phyloP scores from a whole-genome alignment of 2,797 vertebrate species.

The Thaleichthys pacificus region DNA sequence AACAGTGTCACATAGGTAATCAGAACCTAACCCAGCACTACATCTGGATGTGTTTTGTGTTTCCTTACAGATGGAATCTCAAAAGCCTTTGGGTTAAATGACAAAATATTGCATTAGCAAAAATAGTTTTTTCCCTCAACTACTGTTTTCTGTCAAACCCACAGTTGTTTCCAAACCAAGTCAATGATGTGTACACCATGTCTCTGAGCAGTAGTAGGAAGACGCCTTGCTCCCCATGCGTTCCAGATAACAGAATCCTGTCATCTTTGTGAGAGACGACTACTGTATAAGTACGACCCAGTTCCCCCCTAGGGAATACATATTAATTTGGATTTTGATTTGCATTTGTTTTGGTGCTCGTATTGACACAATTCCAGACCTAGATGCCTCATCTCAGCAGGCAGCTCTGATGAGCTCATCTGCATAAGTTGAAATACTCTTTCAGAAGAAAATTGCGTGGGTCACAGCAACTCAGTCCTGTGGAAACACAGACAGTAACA shows the following conservation, averaged over 20 bases:
- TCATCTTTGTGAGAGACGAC: constrained; percentile 74
- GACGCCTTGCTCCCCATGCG: constrained; percentile 62
- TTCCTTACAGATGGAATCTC: background rate
- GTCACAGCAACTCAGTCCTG: constrained; percentile 74
- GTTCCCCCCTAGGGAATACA: constrained; percentile 75
- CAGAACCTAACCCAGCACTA: constrained; percentile 6
- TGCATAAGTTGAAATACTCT: constrained; percentile 80
- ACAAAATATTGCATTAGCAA: background rate
- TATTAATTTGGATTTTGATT: constrained; percentile 80
- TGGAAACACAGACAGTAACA: constrained; percentile 72
- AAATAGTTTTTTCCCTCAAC: background rate
- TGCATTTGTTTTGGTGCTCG: constrained; percentile 78
- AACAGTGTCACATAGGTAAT: constrained; percentile 33
- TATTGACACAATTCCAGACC: constrained; percentile 81
- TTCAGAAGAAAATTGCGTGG: constrained; percentile 75
- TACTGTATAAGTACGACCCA: constrained; percentile 66
- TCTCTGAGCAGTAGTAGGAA: constrained; percentile 58
- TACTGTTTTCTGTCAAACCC: constrained; percentile 35
- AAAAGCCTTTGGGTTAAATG: background rate
- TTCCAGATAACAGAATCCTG: constrained; percentile 72
- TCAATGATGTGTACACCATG: constrained; percentile 58
- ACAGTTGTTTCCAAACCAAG: constrained; percentile 54
- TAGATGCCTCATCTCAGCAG: constrained; percentile 77
- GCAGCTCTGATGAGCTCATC: constrained; percentile 79
- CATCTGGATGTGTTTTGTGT: constrained; percentile 2